Conservation (phyloP, 2,888 invertebrate genomes). For the Lepidocyrtoides sp. region DNA sequence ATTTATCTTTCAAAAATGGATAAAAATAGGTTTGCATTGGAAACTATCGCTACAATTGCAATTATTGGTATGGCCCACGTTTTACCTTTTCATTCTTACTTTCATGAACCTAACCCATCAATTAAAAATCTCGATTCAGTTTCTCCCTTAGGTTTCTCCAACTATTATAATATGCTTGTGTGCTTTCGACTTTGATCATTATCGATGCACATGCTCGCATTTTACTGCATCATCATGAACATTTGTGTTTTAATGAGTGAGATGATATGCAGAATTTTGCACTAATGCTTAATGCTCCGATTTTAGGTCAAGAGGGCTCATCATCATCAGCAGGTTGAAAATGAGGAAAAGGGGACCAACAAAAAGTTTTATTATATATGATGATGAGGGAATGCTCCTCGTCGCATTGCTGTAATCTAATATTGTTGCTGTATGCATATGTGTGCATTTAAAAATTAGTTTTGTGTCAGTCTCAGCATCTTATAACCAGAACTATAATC, state of each 20-base stretch:
- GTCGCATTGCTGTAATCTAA: too few relatives aligned
- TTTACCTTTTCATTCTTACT: constrained; percentile 3
- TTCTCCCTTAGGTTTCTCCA: too few relatives aligned
- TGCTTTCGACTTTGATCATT: neutral
- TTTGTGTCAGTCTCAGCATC: constrained; percentile 16
- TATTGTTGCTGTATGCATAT: neutral
- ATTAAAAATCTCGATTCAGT: neutral
- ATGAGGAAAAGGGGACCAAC: constrained; percentile 62
- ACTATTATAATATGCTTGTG: neutral
- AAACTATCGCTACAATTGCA: constrained; percentile 31
- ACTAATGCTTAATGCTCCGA: constrained; percentile 17
- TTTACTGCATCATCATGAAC: neutral
- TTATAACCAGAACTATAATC: constrained; percentile 37
- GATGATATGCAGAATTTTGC: constrained; percentile 34
- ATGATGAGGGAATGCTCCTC: too few relatives aligned
- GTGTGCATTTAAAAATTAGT: constrained; percentile 23
- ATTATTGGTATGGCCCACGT: too few relatives aligned
- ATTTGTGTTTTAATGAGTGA: constrained; percentile 16
- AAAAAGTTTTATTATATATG: constrained; percentile 37
- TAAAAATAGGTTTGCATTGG: neutral
- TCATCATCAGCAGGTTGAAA: constrained; percentile 72
- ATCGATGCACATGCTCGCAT: constrained; percentile 32
- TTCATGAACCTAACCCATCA: constrained; percentile 36
- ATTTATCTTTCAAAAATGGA: neutral
- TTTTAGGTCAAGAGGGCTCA: constrained; percentile 80